These are phyloP conservation scores for Oenanthe oenanthe DNA, from an alignment of 2,113 vertebrate genomes.

Conservation along the genomic window DNA sequence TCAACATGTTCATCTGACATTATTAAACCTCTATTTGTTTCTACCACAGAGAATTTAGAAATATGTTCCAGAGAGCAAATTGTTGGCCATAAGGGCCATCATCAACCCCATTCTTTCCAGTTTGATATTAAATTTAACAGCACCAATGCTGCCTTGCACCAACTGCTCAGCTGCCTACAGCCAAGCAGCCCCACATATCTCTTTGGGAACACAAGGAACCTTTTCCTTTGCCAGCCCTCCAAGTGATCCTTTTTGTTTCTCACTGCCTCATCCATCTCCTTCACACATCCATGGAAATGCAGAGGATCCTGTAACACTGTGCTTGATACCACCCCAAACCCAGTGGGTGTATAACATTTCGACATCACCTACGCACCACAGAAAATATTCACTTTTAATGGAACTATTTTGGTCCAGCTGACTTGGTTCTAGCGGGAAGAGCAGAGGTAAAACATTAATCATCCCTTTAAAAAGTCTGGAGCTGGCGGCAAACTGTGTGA, in stretches of 20 bases:
- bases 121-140: background rate
- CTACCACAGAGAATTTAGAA: conserved; percentile 13
- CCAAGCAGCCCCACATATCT: background rate
- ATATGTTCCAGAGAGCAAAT: background rate
- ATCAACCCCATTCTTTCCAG: conserved; percentile 13
- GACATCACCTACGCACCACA: background rate
- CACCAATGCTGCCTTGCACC: background rate
- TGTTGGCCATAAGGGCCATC: background rate
- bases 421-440: background rate
- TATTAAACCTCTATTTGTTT: conserved; percentile 61
- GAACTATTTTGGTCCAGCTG: background rate
- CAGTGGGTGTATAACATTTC: background rate
- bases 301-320: rapidly evolving
- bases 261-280: background rate
- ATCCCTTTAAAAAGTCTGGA: background rate
- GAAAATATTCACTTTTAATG: background rate
- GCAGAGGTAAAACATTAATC: background rate
- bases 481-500: background rate
- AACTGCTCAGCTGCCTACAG: background rate
- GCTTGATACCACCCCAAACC: background rate
- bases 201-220: background rate
- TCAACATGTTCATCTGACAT: conserved; percentile 34
- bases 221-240: background rate
- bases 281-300: background rate
- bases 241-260: background rate